These are phyloP conservation scores for Cyprinodon brontotheroides DNA, from an alignment of 2,113 vertebrate species.

Conservation along the genomic window DNA sequence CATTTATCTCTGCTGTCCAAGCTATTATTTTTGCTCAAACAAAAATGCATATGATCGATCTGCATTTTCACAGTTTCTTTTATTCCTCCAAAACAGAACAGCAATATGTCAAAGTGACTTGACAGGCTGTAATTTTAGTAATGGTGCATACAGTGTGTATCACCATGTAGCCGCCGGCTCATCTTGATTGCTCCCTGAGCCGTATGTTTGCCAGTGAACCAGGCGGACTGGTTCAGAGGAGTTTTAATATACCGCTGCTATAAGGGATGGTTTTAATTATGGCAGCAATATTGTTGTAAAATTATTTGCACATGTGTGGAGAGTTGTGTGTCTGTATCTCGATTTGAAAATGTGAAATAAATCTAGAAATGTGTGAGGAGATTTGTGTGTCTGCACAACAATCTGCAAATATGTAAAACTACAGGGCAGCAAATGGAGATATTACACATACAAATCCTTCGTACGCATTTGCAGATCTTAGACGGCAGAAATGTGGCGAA, in stretches of 20 bases:
- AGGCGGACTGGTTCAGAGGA: too few relatives aligned
- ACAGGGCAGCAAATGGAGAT: too few relatives aligned
- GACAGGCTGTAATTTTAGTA: constrained; percentile 29
- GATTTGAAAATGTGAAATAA: too few relatives aligned
- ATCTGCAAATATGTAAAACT: too few relatives aligned
- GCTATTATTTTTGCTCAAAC: neutral
- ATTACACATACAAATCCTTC: too few relatives aligned
- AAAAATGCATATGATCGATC: constrained; percentile 8
- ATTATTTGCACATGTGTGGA: too few relatives aligned
- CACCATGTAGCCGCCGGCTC: neutral
- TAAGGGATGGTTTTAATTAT: neutral
- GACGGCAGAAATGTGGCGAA: too few relatives aligned
- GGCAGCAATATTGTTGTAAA: too few relatives aligned
- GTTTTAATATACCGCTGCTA: neutral
- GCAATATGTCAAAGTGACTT: constrained; percentile 13
- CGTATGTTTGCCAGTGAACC: neutral
- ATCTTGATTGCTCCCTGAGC: constrained; percentile 2
- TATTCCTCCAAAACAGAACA: neutral
- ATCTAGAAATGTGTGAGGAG: too few relatives aligned
- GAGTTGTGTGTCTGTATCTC: too few relatives aligned
- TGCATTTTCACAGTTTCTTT: neutral
- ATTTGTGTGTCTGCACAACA: too few relatives aligned
- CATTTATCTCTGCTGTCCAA: neutral
- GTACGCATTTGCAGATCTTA: too few relatives aligned
- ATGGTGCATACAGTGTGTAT: neutral